A percentile compares a stretch with the other conserved stretches of the same genome.
Evolutionary conservation across 2,888 invertebrate genomes (phyloP).

Genomic region (Drosophila anceps): DNA sequence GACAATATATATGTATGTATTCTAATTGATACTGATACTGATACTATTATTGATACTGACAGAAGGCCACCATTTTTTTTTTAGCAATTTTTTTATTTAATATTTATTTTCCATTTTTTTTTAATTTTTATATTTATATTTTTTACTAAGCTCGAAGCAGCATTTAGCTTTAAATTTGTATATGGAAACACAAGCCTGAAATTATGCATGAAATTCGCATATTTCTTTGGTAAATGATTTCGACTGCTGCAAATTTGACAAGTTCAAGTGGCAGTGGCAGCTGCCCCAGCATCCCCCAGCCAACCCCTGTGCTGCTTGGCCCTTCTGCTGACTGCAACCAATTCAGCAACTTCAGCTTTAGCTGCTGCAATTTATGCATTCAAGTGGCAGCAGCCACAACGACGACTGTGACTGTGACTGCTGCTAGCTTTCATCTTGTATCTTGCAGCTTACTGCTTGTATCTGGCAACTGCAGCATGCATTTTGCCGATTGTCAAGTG

Average conservation of each 20-base stretch:
- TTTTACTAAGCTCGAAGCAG: conserved; percentile 17
- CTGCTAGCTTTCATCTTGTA: conserved; percentile 12
- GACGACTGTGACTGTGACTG: conserved; percentile 37
- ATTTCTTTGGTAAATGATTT: conserved; percentile 67
- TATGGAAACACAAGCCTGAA: no score
- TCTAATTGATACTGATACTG: no score
- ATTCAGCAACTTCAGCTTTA: conserved; percentile 61
- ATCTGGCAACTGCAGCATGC: conserved; percentile 59
- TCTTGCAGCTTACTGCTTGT: conserved; percentile 43
- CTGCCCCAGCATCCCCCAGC: neutral
- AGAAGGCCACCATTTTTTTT: no score
- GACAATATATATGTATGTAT: neutral
- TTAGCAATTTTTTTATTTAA: no score
- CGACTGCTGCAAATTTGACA: conserved; percentile 73
- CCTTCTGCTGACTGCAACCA: conserved; percentile 15
- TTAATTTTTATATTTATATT: neutral
- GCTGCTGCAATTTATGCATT: conserved; percentile 77
- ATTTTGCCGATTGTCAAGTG: conserved; percentile 73
- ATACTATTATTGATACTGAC: neutral
- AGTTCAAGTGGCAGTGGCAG: conserved; percentile 70
- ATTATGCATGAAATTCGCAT: no score
- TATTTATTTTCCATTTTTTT: neutral
- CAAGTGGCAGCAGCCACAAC: conserved; percentile 66
- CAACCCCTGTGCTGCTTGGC: neutral
- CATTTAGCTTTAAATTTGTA: conserved; percentile 16